phyloP scores from a whole-genome alignment of 2,113 vertebrate species.

The Solea solea region DNA sequence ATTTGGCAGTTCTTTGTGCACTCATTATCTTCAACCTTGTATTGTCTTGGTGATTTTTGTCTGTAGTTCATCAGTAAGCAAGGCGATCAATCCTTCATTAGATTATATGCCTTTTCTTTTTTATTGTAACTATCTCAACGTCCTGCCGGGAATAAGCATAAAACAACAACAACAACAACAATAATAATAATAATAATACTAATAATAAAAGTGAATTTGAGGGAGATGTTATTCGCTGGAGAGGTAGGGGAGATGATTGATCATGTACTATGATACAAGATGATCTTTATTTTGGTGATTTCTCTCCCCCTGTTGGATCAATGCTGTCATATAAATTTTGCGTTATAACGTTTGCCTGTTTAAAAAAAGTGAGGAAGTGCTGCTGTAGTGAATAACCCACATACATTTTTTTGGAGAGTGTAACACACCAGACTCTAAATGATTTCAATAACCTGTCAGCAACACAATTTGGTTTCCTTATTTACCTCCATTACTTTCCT shows the following conservation, averaged over 20 bases:
- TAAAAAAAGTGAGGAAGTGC: constrained; percentile 1
- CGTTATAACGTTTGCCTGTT: not conserved
- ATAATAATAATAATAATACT: not conserved
- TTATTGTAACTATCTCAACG: too few species aligned
- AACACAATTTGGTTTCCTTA: constrained; percentile 7
- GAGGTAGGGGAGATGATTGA: not conserved
- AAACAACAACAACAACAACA: too few species aligned
- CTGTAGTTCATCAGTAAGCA: not conserved
- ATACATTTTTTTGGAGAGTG: constrained; percentile 9
- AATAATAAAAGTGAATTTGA: not conserved
- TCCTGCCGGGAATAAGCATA: too few species aligned
- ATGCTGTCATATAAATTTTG: not conserved
- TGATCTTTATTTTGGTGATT: not conserved
- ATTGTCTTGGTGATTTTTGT: not conserved
- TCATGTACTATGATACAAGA: not conserved
- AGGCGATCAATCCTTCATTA: not conserved
- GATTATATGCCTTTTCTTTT: too few species aligned
- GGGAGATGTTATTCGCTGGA: not conserved
- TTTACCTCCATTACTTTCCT: not conserved
- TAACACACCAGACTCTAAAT: not conserved
- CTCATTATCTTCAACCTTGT: not conserved
- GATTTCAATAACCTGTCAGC: not conserved
- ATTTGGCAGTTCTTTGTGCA: not conserved
- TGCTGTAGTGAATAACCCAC: not conserved
- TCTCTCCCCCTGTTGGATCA: not conserved